A percentile compares a stretch with the other conserved stretches of the same genome.
phyloP scores from a whole-genome alignment of 2,113 vertebrate genomes.

The Periophthalmodon schlosseri region DNA sequence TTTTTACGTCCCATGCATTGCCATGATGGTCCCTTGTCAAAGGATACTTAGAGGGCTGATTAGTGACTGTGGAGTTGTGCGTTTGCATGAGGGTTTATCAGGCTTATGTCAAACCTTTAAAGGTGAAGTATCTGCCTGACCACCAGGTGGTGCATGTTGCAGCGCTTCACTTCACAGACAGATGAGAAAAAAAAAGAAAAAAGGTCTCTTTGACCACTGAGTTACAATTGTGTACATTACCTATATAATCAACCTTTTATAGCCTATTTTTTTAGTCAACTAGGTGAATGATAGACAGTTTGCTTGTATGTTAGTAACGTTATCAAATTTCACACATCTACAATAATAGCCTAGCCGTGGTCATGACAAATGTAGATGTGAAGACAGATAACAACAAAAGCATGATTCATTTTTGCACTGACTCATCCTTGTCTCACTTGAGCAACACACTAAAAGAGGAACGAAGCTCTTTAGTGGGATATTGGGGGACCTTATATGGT shows the following conservation, averaged over 20 bases:
- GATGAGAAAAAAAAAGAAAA: not conserved
- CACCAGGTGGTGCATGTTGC: conserved; percentile 64
- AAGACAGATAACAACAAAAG: conserved; percentile 53
- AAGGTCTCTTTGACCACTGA: not conserved
- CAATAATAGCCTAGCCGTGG: conserved; percentile 38
- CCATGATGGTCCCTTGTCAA: no score
- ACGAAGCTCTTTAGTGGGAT: conserved; percentile 65
- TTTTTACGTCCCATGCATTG: no score
- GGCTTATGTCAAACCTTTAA: not conserved
- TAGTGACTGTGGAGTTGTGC: not conserved
- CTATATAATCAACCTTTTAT: not conserved
- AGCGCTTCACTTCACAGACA: not conserved
- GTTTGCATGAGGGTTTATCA: not conserved
- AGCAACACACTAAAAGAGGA: conserved; percentile 82
- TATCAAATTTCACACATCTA: conserved; percentile 3
- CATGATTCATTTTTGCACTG: conserved; percentile 71
- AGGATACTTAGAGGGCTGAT: no score
- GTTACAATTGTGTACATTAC: not conserved
- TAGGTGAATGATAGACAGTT: not conserved
- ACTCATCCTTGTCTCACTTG: conserved; percentile 79
- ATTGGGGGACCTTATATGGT: conserved; percentile 46
- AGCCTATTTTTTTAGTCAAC: no score
- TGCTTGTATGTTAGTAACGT: not conserved
- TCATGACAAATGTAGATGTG: conserved; percentile 36
- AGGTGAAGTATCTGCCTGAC: conserved; percentile 31